Evolutionary conservation across 2,797 vertebrate species (phyloP).

Genomic region (Macroramphosus scolopax): DNA sequence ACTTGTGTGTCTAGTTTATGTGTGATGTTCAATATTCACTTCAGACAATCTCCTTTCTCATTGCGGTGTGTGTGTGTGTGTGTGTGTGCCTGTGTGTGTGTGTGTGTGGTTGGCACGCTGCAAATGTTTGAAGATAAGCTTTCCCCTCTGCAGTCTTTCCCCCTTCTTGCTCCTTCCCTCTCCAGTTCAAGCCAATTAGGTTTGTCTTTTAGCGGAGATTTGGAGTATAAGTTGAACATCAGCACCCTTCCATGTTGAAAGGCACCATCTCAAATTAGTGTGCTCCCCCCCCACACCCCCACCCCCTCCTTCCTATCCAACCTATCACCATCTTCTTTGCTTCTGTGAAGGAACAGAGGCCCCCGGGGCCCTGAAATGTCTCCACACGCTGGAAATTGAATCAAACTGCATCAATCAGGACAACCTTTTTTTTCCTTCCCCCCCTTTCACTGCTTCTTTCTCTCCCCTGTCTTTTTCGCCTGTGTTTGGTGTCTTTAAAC

Average conservation of each 20-base stretch:
- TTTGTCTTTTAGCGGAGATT: constrained; percentile 64
- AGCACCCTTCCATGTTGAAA: constrained; percentile 71
- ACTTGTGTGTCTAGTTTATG: too few species aligned
- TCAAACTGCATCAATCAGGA: constrained; percentile 79
- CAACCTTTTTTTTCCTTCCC: constrained; percentile 29
- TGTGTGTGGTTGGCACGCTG: constrained; percentile 13
- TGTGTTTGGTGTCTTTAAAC: constrained; percentile 55
- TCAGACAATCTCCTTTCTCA: too few species aligned
- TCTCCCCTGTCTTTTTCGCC: constrained; percentile 21
- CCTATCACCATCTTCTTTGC: constrained; percentile 56
- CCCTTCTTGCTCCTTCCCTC: constrained; percentile 19
- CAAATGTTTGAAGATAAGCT: constrained; percentile 44
- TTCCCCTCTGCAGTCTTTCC: background rate
- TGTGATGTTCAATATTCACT: constrained; percentile 4
- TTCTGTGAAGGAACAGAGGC: constrained; percentile 68
- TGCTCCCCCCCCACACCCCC: background rate
- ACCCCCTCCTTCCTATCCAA: background rate
- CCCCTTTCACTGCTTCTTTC: constrained; percentile 39
- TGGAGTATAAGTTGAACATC: constrained; percentile 66
- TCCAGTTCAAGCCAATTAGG: constrained; percentile 69
- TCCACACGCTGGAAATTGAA: constrained; percentile 77
- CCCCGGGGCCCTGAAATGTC: constrained; percentile 73
- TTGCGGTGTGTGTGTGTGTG: constrained; percentile 7
- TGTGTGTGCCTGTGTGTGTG: constrained; percentile 4
- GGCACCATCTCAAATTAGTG: constrained; percentile 68